These are phyloP conservation scores for Anthoptus insignis DNA, from an alignment of 2,888 invertebrate genomes.

Conservation along the genomic window DNA sequence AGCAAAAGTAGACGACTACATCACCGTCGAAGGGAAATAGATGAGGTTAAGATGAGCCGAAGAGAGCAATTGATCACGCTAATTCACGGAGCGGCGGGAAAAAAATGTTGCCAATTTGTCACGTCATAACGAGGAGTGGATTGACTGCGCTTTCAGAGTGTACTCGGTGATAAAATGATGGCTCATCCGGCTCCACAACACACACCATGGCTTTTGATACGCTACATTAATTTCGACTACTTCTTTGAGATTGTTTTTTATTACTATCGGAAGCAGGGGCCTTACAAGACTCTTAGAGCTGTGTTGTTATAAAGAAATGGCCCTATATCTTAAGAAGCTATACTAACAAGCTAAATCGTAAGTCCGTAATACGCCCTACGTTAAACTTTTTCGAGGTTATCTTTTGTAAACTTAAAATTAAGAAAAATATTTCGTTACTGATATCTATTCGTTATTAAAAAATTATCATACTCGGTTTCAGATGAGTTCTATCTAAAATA, in stretches of 20 bases:
- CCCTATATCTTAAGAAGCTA: no score
- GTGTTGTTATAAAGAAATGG: no score
- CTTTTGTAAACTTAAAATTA: no score
- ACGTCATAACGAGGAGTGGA: constrained; percentile 73
- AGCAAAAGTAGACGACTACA: constrained; percentile 50
- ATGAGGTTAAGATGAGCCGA: constrained; percentile 67
- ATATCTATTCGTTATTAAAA: no score
- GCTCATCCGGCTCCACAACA: constrained; percentile 29
- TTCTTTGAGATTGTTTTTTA: constrained; percentile 10
- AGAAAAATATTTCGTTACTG: no score
- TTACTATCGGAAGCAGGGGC: neutral
- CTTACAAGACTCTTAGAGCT: neutral
- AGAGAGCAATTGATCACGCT: constrained; percentile 82
- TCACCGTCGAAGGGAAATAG: constrained; percentile 33
- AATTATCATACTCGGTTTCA: no score
- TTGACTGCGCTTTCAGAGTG: constrained; percentile 46
- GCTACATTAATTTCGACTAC: constrained; percentile 25
- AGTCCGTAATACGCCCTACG: no score
- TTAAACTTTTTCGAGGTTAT: no score
- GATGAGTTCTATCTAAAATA: no score
- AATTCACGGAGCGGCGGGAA: constrained; percentile 74
- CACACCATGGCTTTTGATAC: constrained; percentile 19
- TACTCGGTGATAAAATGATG: constrained; percentile 35
- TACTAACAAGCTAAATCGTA: no score
- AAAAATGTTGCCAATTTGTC: constrained; percentile 81